Evolutionary conservation across 1,140 invertebrate genomes (phyloP), one percentile per base, ranked within the genome.

Genomic region (Arion vulgaris): DNA sequence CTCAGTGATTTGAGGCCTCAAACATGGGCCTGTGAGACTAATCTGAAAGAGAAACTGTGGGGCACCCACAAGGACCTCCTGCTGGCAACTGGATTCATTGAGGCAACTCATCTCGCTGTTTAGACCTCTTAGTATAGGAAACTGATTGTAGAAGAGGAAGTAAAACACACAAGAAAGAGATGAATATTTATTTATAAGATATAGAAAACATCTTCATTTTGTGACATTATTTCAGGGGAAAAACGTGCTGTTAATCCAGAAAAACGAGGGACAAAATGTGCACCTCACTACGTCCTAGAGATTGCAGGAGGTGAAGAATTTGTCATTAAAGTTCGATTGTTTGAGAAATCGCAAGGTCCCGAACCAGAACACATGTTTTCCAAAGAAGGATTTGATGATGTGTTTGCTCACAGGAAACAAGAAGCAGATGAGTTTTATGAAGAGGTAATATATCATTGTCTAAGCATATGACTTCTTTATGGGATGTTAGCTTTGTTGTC

Each of bases 371-470:
- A 72, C 23, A 53, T 80, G 23, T 88, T 90, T 57, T 72, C 76
- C 17, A 49, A 57, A 28, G 72, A 72, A 38, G 83, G 83, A 45
- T 92, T 92, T 86, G 88, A 90, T 28, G 69, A 83, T 19, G 80
- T 90, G 34, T 90, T 93, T 78, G 69, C 83, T 0, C 49, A 85
- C 26, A 88, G 92, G 51, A 88, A 82, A 69, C 41, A 86, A 11
- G 92, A 93, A 81, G 88, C 91, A 1, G 91, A 93, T 80, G 53
- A 85, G 4, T 93, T 91, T 82, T 93, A 92, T 87, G 84, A 87
- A 28, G 83, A 85, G 83, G 91, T 92, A 78, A 66, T 49, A 19
- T 41, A 7, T 51, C 71, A 73, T 11, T 51, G 45, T 9, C 19
- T 49, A 9, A 49, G 19, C 45, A 32, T n/a, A n/a, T 69, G n/a